phyloP scores from a whole-genome alignment of 2,797 vertebrate species.

The Okamejei kenojei region DNA sequence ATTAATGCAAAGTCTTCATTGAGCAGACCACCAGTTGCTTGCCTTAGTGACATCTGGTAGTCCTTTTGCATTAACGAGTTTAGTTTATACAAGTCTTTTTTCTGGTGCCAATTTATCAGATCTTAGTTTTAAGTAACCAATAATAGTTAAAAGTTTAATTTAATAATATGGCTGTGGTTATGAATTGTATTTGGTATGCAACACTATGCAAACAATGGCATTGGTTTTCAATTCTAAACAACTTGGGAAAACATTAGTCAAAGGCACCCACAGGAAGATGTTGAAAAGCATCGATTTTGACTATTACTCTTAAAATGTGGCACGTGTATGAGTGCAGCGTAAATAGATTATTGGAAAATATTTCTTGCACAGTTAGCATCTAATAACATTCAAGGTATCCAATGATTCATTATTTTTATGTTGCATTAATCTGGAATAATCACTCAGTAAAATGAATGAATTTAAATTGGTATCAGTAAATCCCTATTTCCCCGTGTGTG shows the following conservation, averaged over 20 bases:
- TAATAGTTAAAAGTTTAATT: neutral
- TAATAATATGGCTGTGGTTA: neutral
- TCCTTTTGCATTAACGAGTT: slow-evolving; percentile 68
- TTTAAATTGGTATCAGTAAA: neutral
- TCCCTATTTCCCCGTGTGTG: neutral
- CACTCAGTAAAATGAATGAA: neutral
- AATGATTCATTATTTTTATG: neutral
- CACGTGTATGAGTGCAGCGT: neutral
- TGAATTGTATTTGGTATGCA: neutral
- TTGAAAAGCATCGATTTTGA: neutral
- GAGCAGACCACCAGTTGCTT: slow-evolving; percentile 79
- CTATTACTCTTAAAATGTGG: neutral
- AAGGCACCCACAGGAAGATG: neutral
- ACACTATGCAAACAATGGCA: too few species aligned
- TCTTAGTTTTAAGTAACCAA: neutral
- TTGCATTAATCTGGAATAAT: neutral
- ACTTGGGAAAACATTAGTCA: slow-evolving; percentile 16
- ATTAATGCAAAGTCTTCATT: slow-evolving; percentile 72
- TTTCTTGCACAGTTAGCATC: neutral
- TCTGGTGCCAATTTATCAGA: slow-evolving; percentile 49
- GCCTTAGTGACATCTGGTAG: slow-evolving; percentile 93
- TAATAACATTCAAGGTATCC: neutral
- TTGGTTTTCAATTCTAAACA: slow-evolving; percentile 4
- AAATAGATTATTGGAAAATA: neutral
- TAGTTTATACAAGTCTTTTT: slow-evolving; percentile 64